Evolutionary conservation across 2,113 vertebrate genomes (phyloP).

Genomic region (Cyrtonyx montezumae): DNA sequence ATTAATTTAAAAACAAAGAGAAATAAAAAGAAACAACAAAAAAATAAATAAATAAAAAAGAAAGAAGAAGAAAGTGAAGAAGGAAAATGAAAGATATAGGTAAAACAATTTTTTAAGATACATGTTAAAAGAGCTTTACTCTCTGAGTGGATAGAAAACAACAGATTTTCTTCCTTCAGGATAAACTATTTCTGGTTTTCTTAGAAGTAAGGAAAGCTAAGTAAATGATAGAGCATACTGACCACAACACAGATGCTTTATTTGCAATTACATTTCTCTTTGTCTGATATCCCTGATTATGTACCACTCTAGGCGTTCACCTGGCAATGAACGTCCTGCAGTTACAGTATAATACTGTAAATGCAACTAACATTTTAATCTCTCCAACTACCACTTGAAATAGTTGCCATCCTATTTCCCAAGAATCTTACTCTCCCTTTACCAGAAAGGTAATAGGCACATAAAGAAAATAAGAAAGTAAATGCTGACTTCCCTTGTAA

Average conservation of each 20-base stretch:
- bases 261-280: not conserved
- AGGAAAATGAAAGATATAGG: not conserved
- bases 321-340: not conserved
- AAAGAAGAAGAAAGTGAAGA: not conserved
- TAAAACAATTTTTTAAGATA: not conserved
- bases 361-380: not conserved
- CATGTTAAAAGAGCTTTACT: not conserved
- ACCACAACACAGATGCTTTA: not conserved
- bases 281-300: not conserved
- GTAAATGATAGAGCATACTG: not conserved
- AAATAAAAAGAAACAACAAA: rapidly evolving
- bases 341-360: not conserved
- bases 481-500: not conserved
- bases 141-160: not conserved
- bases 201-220: not conserved
- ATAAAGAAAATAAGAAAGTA: not conserved
- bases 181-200: not conserved
- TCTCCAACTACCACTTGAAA: not conserved
- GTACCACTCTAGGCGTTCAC: not conserved
- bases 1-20: not conserved
- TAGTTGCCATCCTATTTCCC: not conserved
- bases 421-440: not conserved
- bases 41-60: not conserved
- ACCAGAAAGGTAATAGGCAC: not conserved
- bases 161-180: not conserved